Percentiles rank a stretch among this genome's conserved stretches.
Evolutionary conservation across 2,797 vertebrate species (phyloP).

Genomic region (Sebastes hubbsi): DNA sequence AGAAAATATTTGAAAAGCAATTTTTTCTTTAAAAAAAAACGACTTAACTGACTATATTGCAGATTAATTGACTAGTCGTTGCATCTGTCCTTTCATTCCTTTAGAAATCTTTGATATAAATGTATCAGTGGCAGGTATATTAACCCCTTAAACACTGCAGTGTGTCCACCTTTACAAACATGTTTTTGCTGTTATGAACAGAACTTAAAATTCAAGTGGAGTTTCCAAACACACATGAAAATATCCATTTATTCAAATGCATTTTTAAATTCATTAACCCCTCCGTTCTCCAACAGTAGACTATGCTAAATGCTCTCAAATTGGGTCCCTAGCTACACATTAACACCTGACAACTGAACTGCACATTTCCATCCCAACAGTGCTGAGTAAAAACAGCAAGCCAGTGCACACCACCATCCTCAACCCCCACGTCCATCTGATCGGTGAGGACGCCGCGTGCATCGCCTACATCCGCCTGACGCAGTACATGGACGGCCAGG

Average conservation of each 20-base stretch:
- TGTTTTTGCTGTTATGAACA: not conserved
- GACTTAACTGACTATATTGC: too few relatives aligned
- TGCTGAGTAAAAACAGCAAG: conserved; percentile 98
- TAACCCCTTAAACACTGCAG: not conserved
- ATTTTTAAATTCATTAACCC: not conserved
- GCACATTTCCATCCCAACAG: conserved; percentile 68
- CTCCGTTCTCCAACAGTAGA: not conserved
- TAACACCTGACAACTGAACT: not conserved
- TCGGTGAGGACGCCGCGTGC: conserved; percentile 97
- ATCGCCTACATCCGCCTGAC: conserved; percentile 99
- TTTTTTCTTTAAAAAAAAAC: too few relatives aligned
- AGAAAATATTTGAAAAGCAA: too few relatives aligned
- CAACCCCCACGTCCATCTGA: conserved; percentile 97
- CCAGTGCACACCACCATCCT: conserved; percentile 99
- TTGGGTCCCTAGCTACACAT: not conserved
- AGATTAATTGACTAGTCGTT: not conserved
- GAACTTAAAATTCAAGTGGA: not conserved
- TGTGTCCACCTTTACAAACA: not conserved
- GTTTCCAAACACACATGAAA: not conserved
- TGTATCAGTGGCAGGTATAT: not conserved
- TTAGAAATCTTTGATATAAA: not conserved
- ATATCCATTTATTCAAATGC: not conserved
- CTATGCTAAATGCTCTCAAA: not conserved
- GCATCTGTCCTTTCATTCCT: not conserved
- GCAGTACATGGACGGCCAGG: conserved; percentile 96